A percentile compares a stretch with the other conserved stretches of the same genome.
These are phyloP conservation scores for Typhlomys cinereus DNA, from an alignment of 2,113 vertebrate genomes.

Conservation along the genomic window DNA sequence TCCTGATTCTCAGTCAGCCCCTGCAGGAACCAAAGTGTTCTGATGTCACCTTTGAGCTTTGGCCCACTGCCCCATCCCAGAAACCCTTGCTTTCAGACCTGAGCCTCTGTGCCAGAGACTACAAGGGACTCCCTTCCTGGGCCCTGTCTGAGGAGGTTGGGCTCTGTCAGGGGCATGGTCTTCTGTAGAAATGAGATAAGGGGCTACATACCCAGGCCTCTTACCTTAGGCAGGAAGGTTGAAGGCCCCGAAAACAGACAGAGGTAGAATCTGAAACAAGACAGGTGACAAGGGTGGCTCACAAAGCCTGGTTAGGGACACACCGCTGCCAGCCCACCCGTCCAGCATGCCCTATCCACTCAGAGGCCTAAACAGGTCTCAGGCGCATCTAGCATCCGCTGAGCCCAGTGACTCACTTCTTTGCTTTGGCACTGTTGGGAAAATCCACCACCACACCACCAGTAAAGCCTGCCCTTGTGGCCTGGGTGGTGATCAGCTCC, in stretches of 20 bases:
- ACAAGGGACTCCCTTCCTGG: background rate
- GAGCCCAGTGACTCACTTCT: slow-evolving; percentile 90
- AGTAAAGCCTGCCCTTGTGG: slow-evolving; percentile 95
- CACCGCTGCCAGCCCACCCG: background rate
- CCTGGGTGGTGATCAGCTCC: slow-evolving; percentile 95
- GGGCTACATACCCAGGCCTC: slow-evolving; percentile 22
- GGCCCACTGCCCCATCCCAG: background rate
- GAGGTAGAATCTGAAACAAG: slow-evolving; percentile 92
- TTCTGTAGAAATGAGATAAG: background rate
- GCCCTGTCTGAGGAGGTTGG: too few relatives aligned
- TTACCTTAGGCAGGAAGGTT: slow-evolving; percentile 92
- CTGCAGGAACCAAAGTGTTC: slow-evolving; percentile 80
- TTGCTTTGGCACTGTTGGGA: slow-evolving; percentile 96
- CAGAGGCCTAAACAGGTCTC: background rate
- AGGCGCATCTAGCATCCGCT: background rate
- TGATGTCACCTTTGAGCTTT: background rate
- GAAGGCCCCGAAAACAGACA: slow-evolving; percentile 94
- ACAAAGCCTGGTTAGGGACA: too few relatives aligned
- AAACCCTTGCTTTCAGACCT: background rate
- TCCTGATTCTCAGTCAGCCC: slow-evolving; percentile 86
- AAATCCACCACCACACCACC: slow-evolving; percentile 99
- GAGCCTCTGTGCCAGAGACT: background rate
- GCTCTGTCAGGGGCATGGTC: background rate
- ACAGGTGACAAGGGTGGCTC: background rate
- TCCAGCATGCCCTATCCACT: background rate